These are phyloP conservation scores for Neomorphus geoffroyi DNA, from an alignment of 2,797 vertebrate species.

Conservation along the genomic window DNA sequence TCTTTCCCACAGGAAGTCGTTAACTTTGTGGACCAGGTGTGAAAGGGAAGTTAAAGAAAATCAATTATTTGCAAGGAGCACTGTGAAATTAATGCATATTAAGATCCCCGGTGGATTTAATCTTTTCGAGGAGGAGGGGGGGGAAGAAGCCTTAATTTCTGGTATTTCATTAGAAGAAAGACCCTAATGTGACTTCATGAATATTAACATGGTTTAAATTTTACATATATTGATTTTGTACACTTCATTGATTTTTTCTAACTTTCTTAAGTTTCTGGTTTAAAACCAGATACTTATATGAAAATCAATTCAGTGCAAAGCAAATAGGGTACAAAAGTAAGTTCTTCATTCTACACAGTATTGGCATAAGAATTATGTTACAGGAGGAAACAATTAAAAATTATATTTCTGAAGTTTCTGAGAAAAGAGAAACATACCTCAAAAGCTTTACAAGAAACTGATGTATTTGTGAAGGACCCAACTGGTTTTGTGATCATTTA, in stretches of 20 bases:
- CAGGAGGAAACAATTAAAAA: neutral
- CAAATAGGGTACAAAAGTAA: neutral
- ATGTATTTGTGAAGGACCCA: neutral
- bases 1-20: neutral
- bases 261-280: neutral
- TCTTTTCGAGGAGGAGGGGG: no score
- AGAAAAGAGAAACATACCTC: neutral
- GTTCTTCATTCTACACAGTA: neutral
- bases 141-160: neutral
- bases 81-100: neutral
- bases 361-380: neutral
- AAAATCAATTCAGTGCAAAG: neutral
- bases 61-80: neutral
- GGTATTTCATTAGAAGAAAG: neutral
- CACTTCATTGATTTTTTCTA: neutral
- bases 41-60: slow-evolving; percentile 1
- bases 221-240: neutral
- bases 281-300: neutral
- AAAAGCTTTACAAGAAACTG: neutral
- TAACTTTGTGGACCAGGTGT: neutral
- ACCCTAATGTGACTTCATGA: neutral
- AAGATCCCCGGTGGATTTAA: neutral
- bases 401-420: neutral
- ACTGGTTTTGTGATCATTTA: neutral
- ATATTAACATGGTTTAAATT: neutral